phyloP scores from a whole-genome alignment of 1,140 invertebrate species.

The Hypsibius dujardini region DNA sequence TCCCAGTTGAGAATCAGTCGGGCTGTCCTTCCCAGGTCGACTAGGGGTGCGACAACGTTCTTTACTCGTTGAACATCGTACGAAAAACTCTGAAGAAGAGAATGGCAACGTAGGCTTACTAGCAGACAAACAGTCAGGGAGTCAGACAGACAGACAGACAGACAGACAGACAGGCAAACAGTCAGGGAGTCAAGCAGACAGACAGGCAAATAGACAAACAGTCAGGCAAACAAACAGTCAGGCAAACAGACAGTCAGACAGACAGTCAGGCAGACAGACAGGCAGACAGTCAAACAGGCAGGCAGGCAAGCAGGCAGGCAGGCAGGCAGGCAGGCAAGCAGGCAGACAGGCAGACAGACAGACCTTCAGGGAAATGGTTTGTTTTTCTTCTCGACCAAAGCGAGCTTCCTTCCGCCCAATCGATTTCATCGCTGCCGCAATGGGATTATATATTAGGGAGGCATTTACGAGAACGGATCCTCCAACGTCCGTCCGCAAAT shows the following conservation, averaged over 20 bases:
- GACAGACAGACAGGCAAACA: too few species aligned
- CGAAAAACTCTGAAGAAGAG: neutral
- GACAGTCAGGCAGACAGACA: too few species aligned
- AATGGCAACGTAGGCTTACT: neutral
- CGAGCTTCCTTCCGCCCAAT: neutral
- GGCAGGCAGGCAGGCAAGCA: neutral
- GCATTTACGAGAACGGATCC: neutral
- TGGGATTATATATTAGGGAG: neutral
- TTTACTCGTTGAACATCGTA: neutral
- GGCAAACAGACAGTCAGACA: neutral
- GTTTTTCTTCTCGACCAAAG: neutral
- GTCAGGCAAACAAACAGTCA: neutral
- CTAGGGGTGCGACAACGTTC: neutral
- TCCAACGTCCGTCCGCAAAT: neutral
- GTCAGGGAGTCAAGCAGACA: too few species aligned
- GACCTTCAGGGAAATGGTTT: neutral
- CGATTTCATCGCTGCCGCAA: neutral
- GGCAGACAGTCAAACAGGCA: too few species aligned
- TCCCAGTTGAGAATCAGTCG: neutral
- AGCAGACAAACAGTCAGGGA: neutral
- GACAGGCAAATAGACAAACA: neutral
- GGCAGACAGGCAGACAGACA: neutral
- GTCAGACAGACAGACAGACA: neutral
- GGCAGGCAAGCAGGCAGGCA: too few species aligned
- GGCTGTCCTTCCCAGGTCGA: neutral